Conservation (phyloP, 2,113 vertebrate genomes). For the Ceuthmochares aereus region DNA sequence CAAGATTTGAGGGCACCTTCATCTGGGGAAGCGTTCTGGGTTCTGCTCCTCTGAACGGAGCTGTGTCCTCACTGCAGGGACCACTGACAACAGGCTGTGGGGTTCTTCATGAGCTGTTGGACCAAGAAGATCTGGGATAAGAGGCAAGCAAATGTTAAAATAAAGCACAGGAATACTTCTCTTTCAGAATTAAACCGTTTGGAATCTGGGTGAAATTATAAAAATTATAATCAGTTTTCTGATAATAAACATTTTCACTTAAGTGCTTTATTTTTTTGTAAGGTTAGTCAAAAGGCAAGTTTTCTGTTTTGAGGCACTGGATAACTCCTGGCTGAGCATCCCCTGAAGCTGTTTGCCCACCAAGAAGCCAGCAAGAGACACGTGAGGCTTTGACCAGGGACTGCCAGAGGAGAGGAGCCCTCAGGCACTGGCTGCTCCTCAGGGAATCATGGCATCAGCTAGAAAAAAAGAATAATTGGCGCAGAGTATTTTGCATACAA, state of each 20-base stretch:
- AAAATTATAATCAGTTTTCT: not conserved
- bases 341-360: not conserved
- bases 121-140: too few relatives aligned
- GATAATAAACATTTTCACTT: not conserved
- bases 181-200: not conserved
- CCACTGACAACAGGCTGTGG: rapidly evolving
- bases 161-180: rapidly evolving
- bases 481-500: not conserved
- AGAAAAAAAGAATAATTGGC: not conserved
- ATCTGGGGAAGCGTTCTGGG: rapidly evolving
- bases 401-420: not conserved
- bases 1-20: not conserved
- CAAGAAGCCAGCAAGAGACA: not conserved
- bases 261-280: too few relatives aligned
- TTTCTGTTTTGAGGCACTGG: not conserved
- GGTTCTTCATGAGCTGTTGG: rapidly evolving
- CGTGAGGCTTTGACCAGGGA: rapidly evolving
- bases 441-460: not conserved
- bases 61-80: not conserved
- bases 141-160: not conserved
- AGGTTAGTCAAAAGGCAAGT: not conserved
- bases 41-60: not conserved
- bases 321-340: not conserved
- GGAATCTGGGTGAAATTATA: not conserved
- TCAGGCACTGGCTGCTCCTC: not conserved